These are phyloP conservation scores for Oreortyx pictus DNA, from an alignment of 2,797 vertebrate genomes.

Conservation along the genomic window DNA sequence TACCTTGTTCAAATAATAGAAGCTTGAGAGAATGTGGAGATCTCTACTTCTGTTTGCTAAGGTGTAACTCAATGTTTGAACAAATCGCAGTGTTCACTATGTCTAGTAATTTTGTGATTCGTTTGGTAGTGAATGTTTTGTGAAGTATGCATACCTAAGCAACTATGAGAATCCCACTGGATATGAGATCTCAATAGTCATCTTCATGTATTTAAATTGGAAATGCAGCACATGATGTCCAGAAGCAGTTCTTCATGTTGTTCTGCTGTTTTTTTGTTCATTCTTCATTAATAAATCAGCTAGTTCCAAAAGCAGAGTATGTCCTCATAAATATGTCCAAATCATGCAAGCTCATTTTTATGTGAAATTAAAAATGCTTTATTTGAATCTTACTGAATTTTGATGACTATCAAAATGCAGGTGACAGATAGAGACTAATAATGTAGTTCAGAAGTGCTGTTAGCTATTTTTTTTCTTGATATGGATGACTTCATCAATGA, in stretches of 20 bases:
- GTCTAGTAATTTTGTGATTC: not conserved
- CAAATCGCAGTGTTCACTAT: not conserved
- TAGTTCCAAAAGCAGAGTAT: not conserved
- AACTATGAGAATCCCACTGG: not conserved
- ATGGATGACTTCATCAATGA: not conserved
- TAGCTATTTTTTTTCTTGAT: not conserved
- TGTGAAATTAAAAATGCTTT: not conserved
- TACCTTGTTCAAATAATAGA: not conserved
- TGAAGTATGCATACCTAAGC: not conserved
- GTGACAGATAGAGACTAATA: not conserved
- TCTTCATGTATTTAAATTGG: not conserved
- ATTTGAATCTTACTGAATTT: not conserved
- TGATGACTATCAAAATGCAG: not conserved
- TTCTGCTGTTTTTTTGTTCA: not conserved
- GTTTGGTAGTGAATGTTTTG: not conserved
- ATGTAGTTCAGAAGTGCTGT: not conserved
- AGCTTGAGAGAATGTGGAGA: not conserved
- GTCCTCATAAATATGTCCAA: not conserved
- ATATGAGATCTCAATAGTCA: fast-evolving
- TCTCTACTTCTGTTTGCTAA: not conserved
- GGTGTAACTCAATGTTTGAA: not conserved
- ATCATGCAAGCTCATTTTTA: not conserved
- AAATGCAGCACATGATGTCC: not conserved
- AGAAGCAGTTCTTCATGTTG: not conserved
- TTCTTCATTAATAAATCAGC: not conserved